Evolutionary conservation across 1,140 invertebrate genomes (phyloP).

Genomic region (Gerris buenoi): DNA sequence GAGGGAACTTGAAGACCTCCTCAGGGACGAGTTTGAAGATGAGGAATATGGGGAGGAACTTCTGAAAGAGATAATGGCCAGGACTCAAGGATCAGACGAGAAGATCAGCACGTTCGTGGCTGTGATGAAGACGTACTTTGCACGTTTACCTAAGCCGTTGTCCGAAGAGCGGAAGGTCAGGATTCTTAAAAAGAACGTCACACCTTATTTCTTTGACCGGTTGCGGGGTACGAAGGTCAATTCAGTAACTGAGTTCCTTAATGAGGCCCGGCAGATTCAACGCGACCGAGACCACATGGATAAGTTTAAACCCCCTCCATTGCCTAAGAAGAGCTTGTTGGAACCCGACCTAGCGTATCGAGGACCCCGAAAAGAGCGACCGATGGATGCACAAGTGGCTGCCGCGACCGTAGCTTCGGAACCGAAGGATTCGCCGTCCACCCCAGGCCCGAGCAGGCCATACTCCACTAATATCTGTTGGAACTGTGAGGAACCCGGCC

Average conservation of each 20-base stretch:
- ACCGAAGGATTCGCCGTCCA: neutral
- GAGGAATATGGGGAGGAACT: neutral
- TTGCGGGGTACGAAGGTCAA: neutral
- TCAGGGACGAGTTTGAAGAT: neutral
- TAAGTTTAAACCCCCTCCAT: neutral
- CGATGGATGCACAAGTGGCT: neutral
- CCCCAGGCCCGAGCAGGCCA: neutral
- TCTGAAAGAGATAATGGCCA: neutral
- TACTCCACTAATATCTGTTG: neutral
- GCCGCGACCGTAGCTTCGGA: neutral
- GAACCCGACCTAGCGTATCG: neutral
- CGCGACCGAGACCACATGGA: neutral
- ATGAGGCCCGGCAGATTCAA: neutral
- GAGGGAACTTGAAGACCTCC: neutral
- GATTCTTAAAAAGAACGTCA: neutral
- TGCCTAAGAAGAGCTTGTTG: neutral
- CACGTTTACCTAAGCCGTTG: neutral
- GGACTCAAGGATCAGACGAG: neutral
- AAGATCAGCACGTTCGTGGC: neutral
- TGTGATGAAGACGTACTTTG: neutral
- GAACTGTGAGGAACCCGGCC: neutral
- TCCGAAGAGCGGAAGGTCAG: neutral
- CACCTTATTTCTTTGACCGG: neutral
- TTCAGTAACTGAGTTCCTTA: neutral
- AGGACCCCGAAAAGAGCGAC: neutral